Conservation (phyloP, 2,888 invertebrate genomes). For the Microdon myrmicae region DNA sequence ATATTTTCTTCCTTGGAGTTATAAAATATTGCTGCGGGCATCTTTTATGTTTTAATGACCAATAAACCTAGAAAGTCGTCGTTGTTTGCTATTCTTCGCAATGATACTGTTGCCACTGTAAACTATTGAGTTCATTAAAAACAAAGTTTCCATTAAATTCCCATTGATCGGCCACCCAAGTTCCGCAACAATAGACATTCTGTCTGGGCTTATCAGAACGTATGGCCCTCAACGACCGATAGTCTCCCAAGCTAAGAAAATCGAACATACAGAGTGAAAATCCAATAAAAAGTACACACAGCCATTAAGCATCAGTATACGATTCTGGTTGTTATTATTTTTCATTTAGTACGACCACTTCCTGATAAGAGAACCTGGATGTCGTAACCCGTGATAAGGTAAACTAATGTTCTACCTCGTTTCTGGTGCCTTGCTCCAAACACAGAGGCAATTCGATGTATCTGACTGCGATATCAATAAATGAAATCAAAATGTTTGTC, state of each 20-base stretch:
- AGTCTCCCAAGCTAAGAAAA: conserved; percentile 6
- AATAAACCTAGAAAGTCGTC: too few species aligned
- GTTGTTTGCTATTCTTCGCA: too few species aligned
- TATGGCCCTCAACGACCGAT: conserved; percentile 23
- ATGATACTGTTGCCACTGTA: too few species aligned
- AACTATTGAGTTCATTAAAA: conserved; percentile 22
- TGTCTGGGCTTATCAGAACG: conserved; percentile 43
- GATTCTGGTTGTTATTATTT: conserved; percentile 4
- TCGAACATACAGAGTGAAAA: conserved; percentile 19
- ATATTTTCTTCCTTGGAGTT: too few species aligned
- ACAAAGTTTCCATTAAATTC: conserved; percentile 26
- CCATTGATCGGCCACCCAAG: conserved; percentile 33
- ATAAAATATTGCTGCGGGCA: too few species aligned
- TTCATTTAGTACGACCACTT: neutral
- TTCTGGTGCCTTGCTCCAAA: too few species aligned
- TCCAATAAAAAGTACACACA: conserved; percentile 27
- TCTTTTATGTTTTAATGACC: too few species aligned
- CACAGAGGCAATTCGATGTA: too few species aligned
- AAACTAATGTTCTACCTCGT: conserved; percentile 14
- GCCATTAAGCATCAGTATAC: conserved; percentile 22
- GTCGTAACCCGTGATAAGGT: conserved; percentile 19
- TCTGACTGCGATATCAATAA: neutral
- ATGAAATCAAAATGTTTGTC: conserved; percentile 32
- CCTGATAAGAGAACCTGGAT: conserved; percentile 29
- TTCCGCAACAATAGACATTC: conserved; percentile 34